These are phyloP conservation scores for Drosophila bocqueti DNA, from an alignment of 1,140 invertebrate genomes.

Conservation along the genomic window DNA sequence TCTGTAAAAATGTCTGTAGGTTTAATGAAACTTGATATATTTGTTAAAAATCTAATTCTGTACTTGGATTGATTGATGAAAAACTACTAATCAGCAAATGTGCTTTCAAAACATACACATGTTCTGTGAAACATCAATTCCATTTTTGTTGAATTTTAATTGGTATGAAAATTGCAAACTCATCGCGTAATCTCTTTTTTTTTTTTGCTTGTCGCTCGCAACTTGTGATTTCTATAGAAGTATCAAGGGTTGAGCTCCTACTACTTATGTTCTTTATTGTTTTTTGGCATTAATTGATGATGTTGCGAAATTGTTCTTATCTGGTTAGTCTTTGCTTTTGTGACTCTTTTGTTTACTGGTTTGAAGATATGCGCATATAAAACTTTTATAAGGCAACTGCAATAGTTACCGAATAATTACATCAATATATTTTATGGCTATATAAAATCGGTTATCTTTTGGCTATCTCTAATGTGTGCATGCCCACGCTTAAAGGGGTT, in stretches of 20 bases:
- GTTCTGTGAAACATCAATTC: not conserved
- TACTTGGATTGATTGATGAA: not conserved
- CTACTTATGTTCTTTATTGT: slow-evolving; percentile 2
- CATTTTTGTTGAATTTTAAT: slow-evolving; percentile 3
- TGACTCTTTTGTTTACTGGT: slow-evolving; percentile 7
- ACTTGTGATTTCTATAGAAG: not conserved
- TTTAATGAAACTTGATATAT: not conserved
- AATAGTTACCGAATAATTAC: slow-evolving; percentile 37
- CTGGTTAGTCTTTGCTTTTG: not conserved
- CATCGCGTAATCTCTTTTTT: slow-evolving; percentile 12
- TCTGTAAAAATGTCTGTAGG: not conserved
- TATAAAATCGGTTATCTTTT: slow-evolving; percentile 23
- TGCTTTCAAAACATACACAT: not conserved
- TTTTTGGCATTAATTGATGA: slow-evolving; percentile 12
- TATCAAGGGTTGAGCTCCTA: slow-evolving; percentile 5
- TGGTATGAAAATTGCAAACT: slow-evolving; percentile 17
- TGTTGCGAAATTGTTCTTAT: slow-evolving; percentile 18
- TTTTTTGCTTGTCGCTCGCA: not conserved
- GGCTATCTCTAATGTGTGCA: not conserved
- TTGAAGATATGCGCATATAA: slow-evolving; percentile 12
- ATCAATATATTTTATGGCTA: slow-evolving; percentile 19
- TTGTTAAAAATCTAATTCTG: not conserved
- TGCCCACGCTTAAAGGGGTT: slow-evolving; percentile 6
- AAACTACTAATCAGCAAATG: slow-evolving; percentile 9
- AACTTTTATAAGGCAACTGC: slow-evolving; percentile 11